These are phyloP conservation scores for Aurelia aurita DNA, from an alignment of 30 jellyfish, hydroid and myxozoan species.

Conservation along the genomic window DNA sequence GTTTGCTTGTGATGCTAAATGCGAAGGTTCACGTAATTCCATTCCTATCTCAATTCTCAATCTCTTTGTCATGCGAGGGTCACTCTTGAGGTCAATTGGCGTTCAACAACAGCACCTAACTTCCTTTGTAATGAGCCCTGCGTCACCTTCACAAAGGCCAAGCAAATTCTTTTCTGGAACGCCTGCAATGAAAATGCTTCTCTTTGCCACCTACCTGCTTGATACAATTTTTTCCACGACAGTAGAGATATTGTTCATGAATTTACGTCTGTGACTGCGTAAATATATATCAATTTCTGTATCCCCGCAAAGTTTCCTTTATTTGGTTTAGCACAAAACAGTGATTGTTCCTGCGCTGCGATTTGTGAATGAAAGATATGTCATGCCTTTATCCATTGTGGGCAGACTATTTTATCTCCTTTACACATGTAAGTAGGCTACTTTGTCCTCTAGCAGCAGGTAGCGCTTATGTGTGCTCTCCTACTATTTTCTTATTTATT, in stretches of 20 bases:
- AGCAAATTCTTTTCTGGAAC: no score
- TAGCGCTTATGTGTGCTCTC: conserved; percentile 21
- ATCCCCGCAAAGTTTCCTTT: background rate
- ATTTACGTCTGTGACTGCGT: no score
- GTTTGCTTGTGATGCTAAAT: no score
- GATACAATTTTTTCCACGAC: background rate
- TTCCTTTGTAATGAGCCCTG: no score
- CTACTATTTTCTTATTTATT: conserved; percentile 40
- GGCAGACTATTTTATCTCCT: conserved; percentile 43
- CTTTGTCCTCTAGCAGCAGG: conserved; percentile 44
- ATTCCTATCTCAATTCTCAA: no score
- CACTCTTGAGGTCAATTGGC: no score
- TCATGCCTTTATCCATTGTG: conserved; percentile 27
- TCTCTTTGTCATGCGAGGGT: no score
- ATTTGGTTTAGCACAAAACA: conserved; percentile 32
- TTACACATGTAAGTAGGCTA: conserved; percentile 23
- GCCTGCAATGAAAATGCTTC: no score
- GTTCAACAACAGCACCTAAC: no score
- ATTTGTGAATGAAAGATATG: background rate
- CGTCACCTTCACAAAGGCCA: no score
- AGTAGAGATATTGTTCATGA: background rate
- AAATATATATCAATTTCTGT: background rate
- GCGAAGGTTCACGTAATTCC: no score
- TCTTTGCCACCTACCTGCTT: no score
- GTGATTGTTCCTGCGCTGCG: conserved; percentile 14